Base-by-base conservation (phyloP, 1,140 invertebrate species). In the Phenacoccus solenopsis region DNA sequence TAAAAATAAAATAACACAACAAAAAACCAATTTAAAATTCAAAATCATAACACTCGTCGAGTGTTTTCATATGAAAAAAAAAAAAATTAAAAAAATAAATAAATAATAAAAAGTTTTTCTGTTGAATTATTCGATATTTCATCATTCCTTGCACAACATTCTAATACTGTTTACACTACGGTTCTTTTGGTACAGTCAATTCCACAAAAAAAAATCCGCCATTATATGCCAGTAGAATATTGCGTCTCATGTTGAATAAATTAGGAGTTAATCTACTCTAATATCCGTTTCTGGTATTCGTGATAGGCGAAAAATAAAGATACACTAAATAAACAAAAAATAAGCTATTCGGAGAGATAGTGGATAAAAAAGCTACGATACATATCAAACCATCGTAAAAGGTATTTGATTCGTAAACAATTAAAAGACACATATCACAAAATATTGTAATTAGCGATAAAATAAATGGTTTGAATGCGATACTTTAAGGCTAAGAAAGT, bases 91-190 rank as follows among this genome's bases (percentile, higher is more conserved):
- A n/a, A n/a, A n/a, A n/a, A n/a, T n/a, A n/a, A n/a, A n/a, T n/a
- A n/a, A n/a, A n/a, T n/a, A n/a, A n/a, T n/a, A n/a, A n/a, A n/a
- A n/a, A n/a, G n/a, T n/a, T n/a, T n/a, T n/a, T n/a, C n/a, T n/a
- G n/a, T n/a, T n/a, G n/a, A n/a, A n/a, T n/a, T n/a, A n/a, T n/a
- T n/a, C n/a, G n/a, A n/a, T n/a, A n/a, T n/a, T n/a, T n/a, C n/a
- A n/a, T n/a, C n/a, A n/a, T n/a, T n/a, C 5, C 20, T n/a, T 49
- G 16, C 38, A n/a, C 38, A 49, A 16, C 38, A 49, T 49, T n/a
- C 38, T 49, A 49, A 49, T 49, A 49, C 38, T 49, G 38, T 49
- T 49, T 49, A 49, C 38, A 49, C 38, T 49, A n/a, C n/a, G 38
- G 38, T 49, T n/a, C n/a, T n/a, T n/a, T n/a, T n/a, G n/a, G n/a